Base-by-base conservation (phyloP, 64 coral and sea anemone genomes). In the Porites lutea region DNA sequence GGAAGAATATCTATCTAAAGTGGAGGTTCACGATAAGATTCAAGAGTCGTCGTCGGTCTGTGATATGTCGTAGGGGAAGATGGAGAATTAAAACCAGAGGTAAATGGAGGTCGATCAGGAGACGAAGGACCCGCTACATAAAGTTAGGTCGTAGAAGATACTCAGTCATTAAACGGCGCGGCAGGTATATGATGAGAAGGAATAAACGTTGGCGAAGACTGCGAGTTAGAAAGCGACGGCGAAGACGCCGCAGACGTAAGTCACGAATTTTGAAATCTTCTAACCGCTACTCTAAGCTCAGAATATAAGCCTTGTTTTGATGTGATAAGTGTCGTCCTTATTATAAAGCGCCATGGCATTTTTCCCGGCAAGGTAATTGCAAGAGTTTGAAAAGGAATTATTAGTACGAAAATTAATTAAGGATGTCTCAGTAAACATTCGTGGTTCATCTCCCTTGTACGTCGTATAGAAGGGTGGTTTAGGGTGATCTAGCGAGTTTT, bases 1-100 rank as follows among this genome's bases (percentile, higher is more conserved):
- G 63, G 5, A 84, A 52, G 45, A 84, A 2, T 11, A 48, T 67
- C 62, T 84, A 84, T 48, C 14, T 84, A 13, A 67, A 16, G 18
- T 68, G 81, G 81, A 68, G 2, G 2, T 68, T 84, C 62, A 84
- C 11, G 62, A 52, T 84, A 51, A 61, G 61, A 51, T 84, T 84
- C 81, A 84, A 65, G 81, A 19, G 63, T 13, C 7, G 18, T 19
- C 8, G 5, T 21, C 81, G 81, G 62, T 2, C 49, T 64, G 81
- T 84, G 15, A n/a, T 11, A 69, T 84, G 16, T 16, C 61, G 45
- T 3, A 20, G 81, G 44, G 15, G 62, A 69, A 67, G 11, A 48
- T 84, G 16, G 7, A 65, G 58, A 5, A 84, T 68, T 10, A 10
- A 21, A n/a, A n/a, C 23, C 45, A 18, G 46, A 5, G 7, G 15